These are phyloP conservation scores for Toxotes lorentzi DNA, from an alignment of 2,797 vertebrate species.

Conservation along the genomic window DNA sequence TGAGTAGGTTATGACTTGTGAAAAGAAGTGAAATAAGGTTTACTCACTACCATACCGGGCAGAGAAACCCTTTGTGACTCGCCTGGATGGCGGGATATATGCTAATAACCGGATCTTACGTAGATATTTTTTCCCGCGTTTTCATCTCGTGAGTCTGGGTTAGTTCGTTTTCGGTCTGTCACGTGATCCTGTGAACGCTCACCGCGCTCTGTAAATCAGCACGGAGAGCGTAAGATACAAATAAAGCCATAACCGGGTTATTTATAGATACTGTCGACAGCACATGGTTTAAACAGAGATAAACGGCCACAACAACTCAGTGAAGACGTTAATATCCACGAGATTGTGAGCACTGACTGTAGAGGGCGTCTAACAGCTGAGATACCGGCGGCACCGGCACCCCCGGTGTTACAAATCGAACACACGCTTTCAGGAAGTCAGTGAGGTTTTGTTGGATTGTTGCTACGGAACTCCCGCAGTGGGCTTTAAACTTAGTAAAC, in stretches of 20 bases:
- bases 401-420: constrained; percentile 37
- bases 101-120: constrained; percentile 76
- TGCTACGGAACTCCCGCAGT: constrained; percentile 53
- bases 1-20: not conserved
- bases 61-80: not conserved
- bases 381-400: rapidly evolving
- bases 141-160: constrained; percentile 60
- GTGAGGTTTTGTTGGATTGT: constrained; percentile 63
- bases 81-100: constrained; percentile 23
- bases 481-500: constrained; percentile 70
- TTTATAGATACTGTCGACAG: rapidly evolving
- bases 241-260: rapidly evolving
- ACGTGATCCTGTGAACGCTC: not conserved
- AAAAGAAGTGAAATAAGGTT: not conserved
- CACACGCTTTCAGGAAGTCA: constrained; percentile 71
- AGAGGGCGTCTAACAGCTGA: not conserved
- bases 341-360: not conserved
- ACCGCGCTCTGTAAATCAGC: rapidly evolving
- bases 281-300: rapidly evolving
- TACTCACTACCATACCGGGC: rapidly evolving
- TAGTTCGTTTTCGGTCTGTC: constrained; percentile 54
- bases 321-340: rapidly evolving
- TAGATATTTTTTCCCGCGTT: constrained; percentile 79
- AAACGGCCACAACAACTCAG: rapidly evolving
- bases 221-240: rapidly evolving